Percentiles rank a stretch among this genome's conserved stretches.
Evolutionary conservation across 2,888 invertebrate species (phyloP).

Genomic region (Adela reaumurella): DNA sequence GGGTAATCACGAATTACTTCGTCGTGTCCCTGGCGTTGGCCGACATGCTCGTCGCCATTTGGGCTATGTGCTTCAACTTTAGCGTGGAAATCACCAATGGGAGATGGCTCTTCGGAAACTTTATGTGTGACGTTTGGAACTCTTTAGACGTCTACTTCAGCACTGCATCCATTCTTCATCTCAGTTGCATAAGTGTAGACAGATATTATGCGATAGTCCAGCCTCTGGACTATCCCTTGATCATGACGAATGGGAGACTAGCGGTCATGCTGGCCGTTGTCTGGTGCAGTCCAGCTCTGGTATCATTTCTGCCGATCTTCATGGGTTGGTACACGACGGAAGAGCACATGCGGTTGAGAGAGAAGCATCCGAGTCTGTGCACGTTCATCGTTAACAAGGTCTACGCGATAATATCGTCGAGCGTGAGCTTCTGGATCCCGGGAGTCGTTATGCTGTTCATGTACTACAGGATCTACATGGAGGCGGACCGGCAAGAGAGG

Average conservation of each 20-base stretch:
- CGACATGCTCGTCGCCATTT: slow-evolving; percentile 90
- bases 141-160: slow-evolving; percentile 94
- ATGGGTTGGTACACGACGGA: slow-evolving; percentile 92
- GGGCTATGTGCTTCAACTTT: slow-evolving; percentile 93
- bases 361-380: slow-evolving; percentile 69
- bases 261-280: slow-evolving; percentile 82
- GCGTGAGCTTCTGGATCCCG: slow-evolving; percentile 92
- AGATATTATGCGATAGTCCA: slow-evolving; percentile 91
- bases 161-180: slow-evolving; percentile 87
- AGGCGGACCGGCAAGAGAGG: slow-evolving; percentile 80
- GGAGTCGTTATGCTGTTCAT: slow-evolving; percentile 90
- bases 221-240: slow-evolving; percentile 88
- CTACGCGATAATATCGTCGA: slow-evolving; percentile 84
- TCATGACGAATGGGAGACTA: slow-evolving; percentile 82
- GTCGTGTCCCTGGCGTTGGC: slow-evolving; percentile 92
- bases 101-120: slow-evolving; percentile 83
- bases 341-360: slow-evolving; percentile 69
- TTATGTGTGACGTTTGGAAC: slow-evolving; percentile 96
- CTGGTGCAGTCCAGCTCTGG: slow-evolving; percentile 88
- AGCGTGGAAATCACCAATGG: slow-evolving; percentile 82
- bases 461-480: slow-evolving; percentile 85
- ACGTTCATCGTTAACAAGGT: slow-evolving; percentile 82
- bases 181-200: slow-evolving; percentile 89
- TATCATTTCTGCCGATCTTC: slow-evolving; percentile 93
- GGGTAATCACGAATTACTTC: slow-evolving; percentile 92